phyloP scores from a whole-genome alignment of 2,888 invertebrate genomes.

The Spilosoma lubricipeda region DNA sequence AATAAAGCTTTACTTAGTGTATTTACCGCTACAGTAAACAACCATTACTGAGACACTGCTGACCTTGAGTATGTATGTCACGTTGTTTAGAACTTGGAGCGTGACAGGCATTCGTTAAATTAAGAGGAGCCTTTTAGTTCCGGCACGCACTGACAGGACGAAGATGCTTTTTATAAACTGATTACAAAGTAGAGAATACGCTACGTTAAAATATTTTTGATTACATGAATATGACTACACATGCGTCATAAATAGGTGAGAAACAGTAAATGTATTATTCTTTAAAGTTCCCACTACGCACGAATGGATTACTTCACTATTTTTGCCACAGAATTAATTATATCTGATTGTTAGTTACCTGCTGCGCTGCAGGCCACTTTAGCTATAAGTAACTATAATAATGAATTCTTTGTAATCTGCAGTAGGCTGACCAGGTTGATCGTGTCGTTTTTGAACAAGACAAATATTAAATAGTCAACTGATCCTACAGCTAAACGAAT shows the following conservation, averaged over 20 bases:
- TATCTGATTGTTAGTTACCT: neutral
- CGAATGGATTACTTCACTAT: neutral
- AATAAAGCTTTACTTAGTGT: conserved; percentile 28
- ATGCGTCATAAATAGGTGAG: neutral
- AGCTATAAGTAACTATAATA: too few species aligned
- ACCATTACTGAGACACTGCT: conserved; percentile 29
- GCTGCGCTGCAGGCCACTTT: too few species aligned
- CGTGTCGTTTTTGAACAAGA: too few species aligned
- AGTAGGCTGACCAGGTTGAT: too few species aligned
- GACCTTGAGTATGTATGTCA: conserved; percentile 42
- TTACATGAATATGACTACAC: neutral
- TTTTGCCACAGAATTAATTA: neutral
- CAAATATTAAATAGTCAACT: too few species aligned
- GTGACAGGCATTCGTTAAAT: conserved; percentile 27
- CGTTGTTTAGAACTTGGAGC: conserved; percentile 32
- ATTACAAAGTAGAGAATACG: neutral
- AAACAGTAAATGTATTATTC: neutral
- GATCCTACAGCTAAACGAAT: too few species aligned
- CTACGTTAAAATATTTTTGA: neutral
- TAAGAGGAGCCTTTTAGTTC: conserved; percentile 11
- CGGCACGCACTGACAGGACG: conserved; percentile 5
- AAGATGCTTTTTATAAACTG: neutral
- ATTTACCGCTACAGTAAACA: conserved; percentile 38
- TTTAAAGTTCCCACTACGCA: neutral
- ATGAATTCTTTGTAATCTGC: too few species aligned